Percentiles rank a stretch among this genome's conserved stretches.
Conservation (phyloP, 2,888 invertebrate species). For the Drosophila conformis region DNA sequence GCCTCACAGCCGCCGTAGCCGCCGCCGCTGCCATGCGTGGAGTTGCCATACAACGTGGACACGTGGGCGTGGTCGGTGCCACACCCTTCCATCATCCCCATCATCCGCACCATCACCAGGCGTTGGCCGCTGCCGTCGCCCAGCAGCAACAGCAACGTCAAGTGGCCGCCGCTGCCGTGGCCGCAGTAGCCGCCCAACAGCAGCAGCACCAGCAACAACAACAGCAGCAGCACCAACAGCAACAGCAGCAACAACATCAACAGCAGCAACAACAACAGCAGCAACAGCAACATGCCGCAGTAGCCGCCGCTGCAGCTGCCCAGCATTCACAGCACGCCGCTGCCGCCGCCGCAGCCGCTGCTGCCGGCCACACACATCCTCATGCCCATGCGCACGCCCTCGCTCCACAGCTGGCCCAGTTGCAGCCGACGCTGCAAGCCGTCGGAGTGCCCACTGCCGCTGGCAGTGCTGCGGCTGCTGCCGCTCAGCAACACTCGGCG, state of each 20-base stretch:
- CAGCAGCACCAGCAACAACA: conserved; percentile 86
- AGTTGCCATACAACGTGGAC: conserved; percentile 92
- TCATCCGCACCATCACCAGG: conserved; percentile 83
- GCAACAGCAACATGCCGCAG: conserved; percentile 62
- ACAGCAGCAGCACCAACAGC: conserved; percentile 81
- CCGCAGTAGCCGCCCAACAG: conserved; percentile 86
- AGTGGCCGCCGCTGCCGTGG: conserved; percentile 87
- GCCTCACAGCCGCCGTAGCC: conserved; percentile 78
- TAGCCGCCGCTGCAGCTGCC: conserved; percentile 59
- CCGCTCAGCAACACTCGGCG: conserved; percentile 83
- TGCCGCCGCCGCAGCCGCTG: conserved; percentile 63
- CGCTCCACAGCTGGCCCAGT: conserved; percentile 66
- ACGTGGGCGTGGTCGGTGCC: conserved; percentile 87
- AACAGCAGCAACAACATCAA: conserved; percentile 75
- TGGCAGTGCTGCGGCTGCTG: conserved; percentile 85
- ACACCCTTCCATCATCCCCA: conserved; percentile 82
- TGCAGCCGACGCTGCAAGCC: conserved; percentile 81
- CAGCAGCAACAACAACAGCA: conserved; percentile 71
- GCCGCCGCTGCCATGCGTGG: conserved; percentile 93
- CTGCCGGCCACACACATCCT: conserved; percentile 65
- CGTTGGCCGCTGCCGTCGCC: conserved; percentile 89
- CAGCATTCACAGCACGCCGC: conserved; percentile 70
- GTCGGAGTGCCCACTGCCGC: conserved; percentile 88
- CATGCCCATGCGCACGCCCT: conserved; percentile 72
- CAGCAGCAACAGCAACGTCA: conserved; percentile 82